Base-by-base conservation (phyloP, 1,140 invertebrate genomes). In the Drosophila micromelanica region DNA sequence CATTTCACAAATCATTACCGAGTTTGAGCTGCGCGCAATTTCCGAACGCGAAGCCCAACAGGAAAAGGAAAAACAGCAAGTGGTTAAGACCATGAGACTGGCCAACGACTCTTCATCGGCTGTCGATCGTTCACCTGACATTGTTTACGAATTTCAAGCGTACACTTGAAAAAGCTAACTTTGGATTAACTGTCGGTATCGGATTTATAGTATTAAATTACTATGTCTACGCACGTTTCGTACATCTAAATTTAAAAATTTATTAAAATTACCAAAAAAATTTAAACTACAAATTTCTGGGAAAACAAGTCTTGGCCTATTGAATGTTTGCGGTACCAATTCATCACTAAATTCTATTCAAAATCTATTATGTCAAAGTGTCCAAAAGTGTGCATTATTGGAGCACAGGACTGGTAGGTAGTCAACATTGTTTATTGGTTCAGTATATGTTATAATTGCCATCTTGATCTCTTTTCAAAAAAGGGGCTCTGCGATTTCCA, bases 1-100 rank as follows among this genome's bases (percentile, higher is more conserved):
- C 20, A 81, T 91, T 6, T 91, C 89, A 2, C 89, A 91, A 17
- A 73, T 91, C 5, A 77, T 91, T 27, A 84, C 80, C 0, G 89
- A 91, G 54, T 91, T 85, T n/a, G 89, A 91, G 57, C 65, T 91
- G n/a, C 77, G 80, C 13, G 89, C 89, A 5, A 85, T 91, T 42
- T 78, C 77, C 0, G 80, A 90, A 11, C 37, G 79, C 17, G 85
- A 90, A 27, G 75, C 54, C 0, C 49, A 62, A 20, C 64, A 69
- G 43, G 51, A 60, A 30, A 57, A 67, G 35, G 35, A 56, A 11
- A 52, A 55, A n/a, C 46, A 62, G 2, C 55, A 67, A 37, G 43
- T 51, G 0, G 37, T 23, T 7, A 37, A 46, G 7, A 15, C 40
- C 20, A 17, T 8, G 0, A 45, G 40, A 40, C 12, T 56, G 23